A percentile compares a stretch with the other conserved stretches of the same genome.
These are phyloP conservation scores for Gambusia holbrooki DNA, from an alignment of 2,113 vertebrate species.

Conservation along the genomic window DNA sequence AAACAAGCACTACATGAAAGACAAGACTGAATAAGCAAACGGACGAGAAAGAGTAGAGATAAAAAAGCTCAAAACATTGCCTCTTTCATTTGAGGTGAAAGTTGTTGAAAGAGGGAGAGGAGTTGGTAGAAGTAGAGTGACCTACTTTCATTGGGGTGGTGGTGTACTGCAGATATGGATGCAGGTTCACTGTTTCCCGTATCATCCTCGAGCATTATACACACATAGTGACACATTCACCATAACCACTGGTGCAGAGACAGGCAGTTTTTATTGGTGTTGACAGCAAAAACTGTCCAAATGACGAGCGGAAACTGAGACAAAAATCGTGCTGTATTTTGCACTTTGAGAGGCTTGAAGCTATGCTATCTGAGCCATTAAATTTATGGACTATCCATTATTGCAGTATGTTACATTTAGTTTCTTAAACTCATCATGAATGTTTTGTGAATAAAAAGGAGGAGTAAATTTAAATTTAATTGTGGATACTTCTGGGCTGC, in stretches of 20 bases:
- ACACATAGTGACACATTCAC: not conserved
- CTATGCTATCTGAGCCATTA: not conserved
- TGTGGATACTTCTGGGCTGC: not conserved
- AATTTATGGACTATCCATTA: not conserved
- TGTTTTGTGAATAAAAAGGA: not conserved
- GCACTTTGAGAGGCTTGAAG: not conserved
- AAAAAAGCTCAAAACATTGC: slow-evolving; percentile 11
- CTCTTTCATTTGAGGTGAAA: slow-evolving; percentile 15
- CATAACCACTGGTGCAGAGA: slow-evolving; percentile 2
- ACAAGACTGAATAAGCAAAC: slow-evolving; percentile 6
- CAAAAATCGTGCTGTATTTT: slow-evolving; percentile 5
- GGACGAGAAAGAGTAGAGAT: not conserved
- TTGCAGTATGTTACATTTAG: not conserved
- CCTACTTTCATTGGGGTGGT: slow-evolving; percentile 66
- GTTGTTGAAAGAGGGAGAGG: slow-evolving; percentile 30
- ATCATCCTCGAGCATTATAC: slow-evolving; percentile 3
- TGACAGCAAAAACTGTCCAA: slow-evolving; percentile 19
- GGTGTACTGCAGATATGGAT: slow-evolving; percentile 59
- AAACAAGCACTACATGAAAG: slow-evolving; percentile 26
- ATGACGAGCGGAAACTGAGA: not conserved
- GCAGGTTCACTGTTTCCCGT: slow-evolving; percentile 52
- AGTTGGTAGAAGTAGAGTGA: slow-evolving; percentile 51
- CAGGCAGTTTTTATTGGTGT: slow-evolving; percentile 5
- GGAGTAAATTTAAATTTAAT: not conserved
- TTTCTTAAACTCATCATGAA: not conserved